Conservation (phyloP, 2,113 vertebrate species). For the Hiodon alosoides region DNA sequence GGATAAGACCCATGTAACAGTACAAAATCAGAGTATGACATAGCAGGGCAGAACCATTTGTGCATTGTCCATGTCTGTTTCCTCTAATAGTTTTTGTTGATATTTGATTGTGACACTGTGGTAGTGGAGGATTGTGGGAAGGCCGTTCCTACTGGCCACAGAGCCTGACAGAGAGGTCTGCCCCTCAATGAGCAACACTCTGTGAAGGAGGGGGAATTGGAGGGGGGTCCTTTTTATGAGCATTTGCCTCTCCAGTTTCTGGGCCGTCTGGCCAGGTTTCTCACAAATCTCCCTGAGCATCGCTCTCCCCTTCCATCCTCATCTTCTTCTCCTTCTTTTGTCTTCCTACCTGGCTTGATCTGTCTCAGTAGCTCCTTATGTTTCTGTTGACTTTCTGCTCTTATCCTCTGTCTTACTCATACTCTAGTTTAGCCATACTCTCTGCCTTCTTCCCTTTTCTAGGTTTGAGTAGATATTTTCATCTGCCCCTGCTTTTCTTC, state of each 20-base stretch:
- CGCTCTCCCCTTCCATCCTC: background rate
- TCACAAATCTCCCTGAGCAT: constrained; percentile 47
- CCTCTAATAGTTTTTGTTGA: background rate
- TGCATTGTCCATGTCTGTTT: background rate
- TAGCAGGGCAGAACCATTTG: background rate
- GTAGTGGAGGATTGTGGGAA: constrained; percentile 1
- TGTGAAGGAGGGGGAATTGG: constrained; percentile 1
- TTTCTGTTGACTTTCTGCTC: too few species aligned
- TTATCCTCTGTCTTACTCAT: too few species aligned
- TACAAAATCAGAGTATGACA: too few species aligned
- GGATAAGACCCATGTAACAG: too few species aligned
- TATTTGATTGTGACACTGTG: background rate
- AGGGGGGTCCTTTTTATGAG: constrained; percentile 56
- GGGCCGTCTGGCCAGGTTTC: constrained; percentile 45
- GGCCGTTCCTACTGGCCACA: constrained; percentile 30
- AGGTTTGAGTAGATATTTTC: background rate
- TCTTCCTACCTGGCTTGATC: constrained; percentile 27
- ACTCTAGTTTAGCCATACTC: too few species aligned
- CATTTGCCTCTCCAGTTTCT: constrained; percentile 54
- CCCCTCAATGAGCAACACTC: constrained; percentile 20
- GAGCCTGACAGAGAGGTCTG: constrained; percentile 36
- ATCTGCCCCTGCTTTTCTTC: constrained; percentile 10
- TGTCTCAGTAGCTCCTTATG: too few species aligned
- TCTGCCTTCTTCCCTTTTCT: constrained; percentile 17
- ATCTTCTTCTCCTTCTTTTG: background rate